These are phyloP conservation scores for Mesembrinibis cayennensis DNA, from an alignment of 2,113 vertebrate genomes.

Conservation along the genomic window DNA sequence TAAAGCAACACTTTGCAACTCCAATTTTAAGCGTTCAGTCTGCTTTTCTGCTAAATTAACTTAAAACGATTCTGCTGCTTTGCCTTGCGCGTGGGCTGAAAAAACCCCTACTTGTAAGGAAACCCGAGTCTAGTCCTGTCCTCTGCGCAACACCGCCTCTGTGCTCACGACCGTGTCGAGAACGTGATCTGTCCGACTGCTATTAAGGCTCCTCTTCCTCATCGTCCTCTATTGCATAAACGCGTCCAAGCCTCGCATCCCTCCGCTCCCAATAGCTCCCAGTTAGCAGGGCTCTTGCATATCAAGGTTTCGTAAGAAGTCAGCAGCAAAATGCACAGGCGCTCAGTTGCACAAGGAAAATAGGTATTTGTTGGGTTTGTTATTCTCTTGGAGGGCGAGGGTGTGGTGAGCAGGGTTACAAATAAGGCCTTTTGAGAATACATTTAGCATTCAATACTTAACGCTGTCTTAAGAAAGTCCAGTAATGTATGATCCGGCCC, in stretches of 20 bases:
- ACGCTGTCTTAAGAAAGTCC: slow-evolving; percentile 56
- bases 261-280: slow-evolving; percentile 65
- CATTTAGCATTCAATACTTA: slow-evolving; percentile 60
- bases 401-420: slow-evolving; percentile 45
- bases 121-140: not conserved
- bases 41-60: not conserved
- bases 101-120: not conserved
- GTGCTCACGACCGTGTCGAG: not conserved
- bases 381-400: slow-evolving; percentile 13
- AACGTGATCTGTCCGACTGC: slow-evolving; percentile 13
- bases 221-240: not conserved
- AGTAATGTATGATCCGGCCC: slow-evolving; percentile 53
- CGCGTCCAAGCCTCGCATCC: slow-evolving; percentile 8
- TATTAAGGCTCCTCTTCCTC: slow-evolving; percentile 54
- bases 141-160: slow-evolving; percentile 40
- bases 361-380: slow-evolving; percentile 2
- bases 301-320: slow-evolving; percentile 66
- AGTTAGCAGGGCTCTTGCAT: slow-evolving; percentile 67
- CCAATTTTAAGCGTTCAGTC: not conserved
- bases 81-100: not conserved
- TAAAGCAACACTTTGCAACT: not conserved
- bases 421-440: slow-evolving; percentile 69
- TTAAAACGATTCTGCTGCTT: not conserved
- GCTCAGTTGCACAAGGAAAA: slow-evolving; percentile 73
- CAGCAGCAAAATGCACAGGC: slow-evolving; percentile 71